Evolutionary conservation across 2,113 vertebrate genomes (phyloP).

Genomic region (Muntiacus reevesi): DNA sequence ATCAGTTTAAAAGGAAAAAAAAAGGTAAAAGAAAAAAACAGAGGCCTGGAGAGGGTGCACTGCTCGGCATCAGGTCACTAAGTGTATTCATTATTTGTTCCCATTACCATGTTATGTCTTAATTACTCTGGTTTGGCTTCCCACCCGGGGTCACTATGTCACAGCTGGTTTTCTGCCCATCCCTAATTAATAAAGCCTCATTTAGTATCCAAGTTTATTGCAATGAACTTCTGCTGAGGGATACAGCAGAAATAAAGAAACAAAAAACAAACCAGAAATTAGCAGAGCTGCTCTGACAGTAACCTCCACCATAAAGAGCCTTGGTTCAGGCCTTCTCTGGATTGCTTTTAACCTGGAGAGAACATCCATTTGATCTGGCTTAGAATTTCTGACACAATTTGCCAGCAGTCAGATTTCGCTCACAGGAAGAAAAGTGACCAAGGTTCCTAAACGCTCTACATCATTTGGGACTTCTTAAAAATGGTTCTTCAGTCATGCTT

Average conservation of each 20-base stretch:
- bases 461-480: not conserved
- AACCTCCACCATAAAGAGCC: not conserved
- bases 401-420: not conserved
- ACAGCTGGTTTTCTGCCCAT: slow-evolving; percentile 72
- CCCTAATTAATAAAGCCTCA: slow-evolving; percentile 71
- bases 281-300: not conserved
- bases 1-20: not conserved
- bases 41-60: not conserved
- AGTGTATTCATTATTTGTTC: slow-evolving; percentile 65
- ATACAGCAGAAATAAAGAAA: slow-evolving; percentile 16
- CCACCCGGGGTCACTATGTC: slow-evolving; percentile 60
- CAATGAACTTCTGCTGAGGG: slow-evolving; percentile 54
- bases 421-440: not conserved
- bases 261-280: slow-evolving; percentile 37
- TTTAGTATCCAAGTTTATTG: slow-evolving; percentile 67
- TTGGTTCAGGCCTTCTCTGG: not conserved
- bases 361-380: not conserved
- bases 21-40: not conserved
- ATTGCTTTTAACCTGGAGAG: not conserved
- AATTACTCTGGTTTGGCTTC: slow-evolving; percentile 71
- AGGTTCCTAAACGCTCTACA: not conserved
- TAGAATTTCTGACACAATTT: not conserved
- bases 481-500: not conserved
- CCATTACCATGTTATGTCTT: slow-evolving; percentile 71
- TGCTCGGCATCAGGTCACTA: slow-evolving; percentile 13